phyloP scores from a whole-genome alignment of 2,888 invertebrate species.

The Argynnis bischoffii region DNA sequence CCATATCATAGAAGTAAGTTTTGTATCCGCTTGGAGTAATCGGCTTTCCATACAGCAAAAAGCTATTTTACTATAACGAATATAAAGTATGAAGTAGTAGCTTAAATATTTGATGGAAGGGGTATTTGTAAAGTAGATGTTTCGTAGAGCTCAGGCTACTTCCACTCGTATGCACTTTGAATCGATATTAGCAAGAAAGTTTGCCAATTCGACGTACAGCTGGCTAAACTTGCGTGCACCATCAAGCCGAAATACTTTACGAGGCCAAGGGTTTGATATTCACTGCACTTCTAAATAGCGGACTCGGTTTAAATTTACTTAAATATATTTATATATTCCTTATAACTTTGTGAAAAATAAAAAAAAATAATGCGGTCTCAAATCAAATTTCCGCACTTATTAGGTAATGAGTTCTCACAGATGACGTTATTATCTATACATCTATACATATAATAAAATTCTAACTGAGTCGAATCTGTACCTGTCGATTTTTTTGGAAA shows the following conservation, averaged over 20 bases:
- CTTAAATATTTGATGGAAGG: conserved; percentile 4
- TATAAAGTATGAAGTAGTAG: neutral
- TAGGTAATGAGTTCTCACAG: too few species aligned
- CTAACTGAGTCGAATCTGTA: too few species aligned
- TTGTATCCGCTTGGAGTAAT: too few species aligned
- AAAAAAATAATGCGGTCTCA: too few species aligned
- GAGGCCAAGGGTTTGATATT: conserved; percentile 14
- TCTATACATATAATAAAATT: too few species aligned
- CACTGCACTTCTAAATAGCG: conserved; percentile 2
- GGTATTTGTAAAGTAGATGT: conserved; percentile 15
- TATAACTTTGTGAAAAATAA: too few species aligned
- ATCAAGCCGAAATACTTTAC: conserved; percentile 21
- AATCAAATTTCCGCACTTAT: too few species aligned
- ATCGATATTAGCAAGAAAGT: conserved; percentile 30
- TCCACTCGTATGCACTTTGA: conserved; percentile 28
- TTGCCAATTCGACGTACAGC: conserved; percentile 25
- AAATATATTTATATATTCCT: neutral
- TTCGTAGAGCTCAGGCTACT: conserved; percentile 26
- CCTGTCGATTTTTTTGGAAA: too few species aligned
- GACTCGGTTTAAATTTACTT: neutral
- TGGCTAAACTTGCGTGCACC: conserved; percentile 24
- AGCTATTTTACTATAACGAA: too few species aligned
- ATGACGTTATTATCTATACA: too few species aligned
- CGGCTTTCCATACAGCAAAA: neutral
- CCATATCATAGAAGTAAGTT: too few species aligned